phyloP scores from a whole-genome alignment of 2,888 invertebrate genomes.

The Mantis religiosa region DNA sequence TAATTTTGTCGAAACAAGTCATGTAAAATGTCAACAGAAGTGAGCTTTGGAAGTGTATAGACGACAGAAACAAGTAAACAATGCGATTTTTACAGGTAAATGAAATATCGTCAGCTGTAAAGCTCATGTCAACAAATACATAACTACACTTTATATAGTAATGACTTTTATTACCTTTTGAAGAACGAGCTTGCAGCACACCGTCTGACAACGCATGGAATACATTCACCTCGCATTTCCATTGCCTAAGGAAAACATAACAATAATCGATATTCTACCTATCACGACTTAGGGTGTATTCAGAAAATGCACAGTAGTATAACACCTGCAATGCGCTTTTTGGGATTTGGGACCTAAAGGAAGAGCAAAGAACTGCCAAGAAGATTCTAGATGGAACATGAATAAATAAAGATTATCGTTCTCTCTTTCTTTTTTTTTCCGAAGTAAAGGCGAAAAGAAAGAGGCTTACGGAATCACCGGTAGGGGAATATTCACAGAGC shows the following conservation, averaged over 20 bases:
- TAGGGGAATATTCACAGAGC: not conserved
- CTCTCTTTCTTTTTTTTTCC: not conserved
- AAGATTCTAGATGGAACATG: not conserved
- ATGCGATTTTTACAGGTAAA: too few relatives aligned
- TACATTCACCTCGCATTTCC: not conserved
- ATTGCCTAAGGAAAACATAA: not conserved
- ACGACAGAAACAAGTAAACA: too few relatives aligned
- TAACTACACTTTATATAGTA: not conserved
- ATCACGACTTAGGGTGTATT: not conserved
- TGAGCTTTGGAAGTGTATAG: too few relatives aligned
- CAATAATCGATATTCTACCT: conserved; percentile 1
- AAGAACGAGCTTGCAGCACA: not conserved
- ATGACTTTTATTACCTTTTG: not conserved
- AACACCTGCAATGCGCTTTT: not conserved
- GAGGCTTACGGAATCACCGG: conserved; percentile 3
- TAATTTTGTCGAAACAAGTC: too few relatives aligned
- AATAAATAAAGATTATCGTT: conserved; percentile 15
- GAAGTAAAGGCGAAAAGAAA: not conserved
- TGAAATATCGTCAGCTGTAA: too few relatives aligned
- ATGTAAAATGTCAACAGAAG: too few relatives aligned
- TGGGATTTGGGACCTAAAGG: not conserved
- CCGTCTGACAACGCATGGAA: not conserved
- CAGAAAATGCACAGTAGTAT: not conserved
- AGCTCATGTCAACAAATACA: too few relatives aligned
- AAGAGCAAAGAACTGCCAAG: not conserved